Evolutionary conservation across 2,797 vertebrate species (phyloP).

Genomic region (Premnoplex brunnescens): DNA sequence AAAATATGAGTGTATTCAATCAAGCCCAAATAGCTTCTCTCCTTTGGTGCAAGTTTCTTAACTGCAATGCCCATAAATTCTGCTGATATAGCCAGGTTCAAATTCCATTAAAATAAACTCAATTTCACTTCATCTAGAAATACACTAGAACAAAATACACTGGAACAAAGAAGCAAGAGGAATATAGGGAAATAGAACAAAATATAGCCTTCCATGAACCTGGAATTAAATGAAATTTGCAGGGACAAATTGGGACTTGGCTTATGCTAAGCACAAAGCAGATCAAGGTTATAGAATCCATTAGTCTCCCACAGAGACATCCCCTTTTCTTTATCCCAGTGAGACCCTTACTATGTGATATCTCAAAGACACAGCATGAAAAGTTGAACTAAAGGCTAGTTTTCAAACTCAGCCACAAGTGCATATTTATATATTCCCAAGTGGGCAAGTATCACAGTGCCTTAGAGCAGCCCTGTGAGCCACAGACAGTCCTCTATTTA

Average conservation of each 20-base stretch:
- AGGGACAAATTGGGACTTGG: background rate
- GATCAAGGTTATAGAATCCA: background rate
- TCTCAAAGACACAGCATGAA: background rate
- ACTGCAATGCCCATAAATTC: background rate
- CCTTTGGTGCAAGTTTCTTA: background rate
- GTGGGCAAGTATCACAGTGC: background rate
- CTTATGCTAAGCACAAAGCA: background rate
- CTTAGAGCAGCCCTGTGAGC: background rate
- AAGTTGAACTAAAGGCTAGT: background rate
- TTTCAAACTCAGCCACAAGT: background rate
- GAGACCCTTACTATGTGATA: background rate
- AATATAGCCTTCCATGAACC: background rate
- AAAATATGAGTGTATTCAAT: background rate
- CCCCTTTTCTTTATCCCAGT: background rate
- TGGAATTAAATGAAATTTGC: background rate
- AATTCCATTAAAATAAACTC: background rate
- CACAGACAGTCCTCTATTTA: background rate
- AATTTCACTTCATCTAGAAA: background rate
- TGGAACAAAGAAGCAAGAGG: background rate
- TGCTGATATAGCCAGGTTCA: background rate
- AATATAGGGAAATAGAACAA: background rate
- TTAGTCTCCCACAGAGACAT: background rate
- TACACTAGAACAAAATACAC: background rate
- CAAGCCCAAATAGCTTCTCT: background rate
- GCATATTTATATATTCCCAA: background rate